Base-by-base conservation (phyloP, 2,113 vertebrate species). In the Cryptomyrus ogoouensis region DNA sequence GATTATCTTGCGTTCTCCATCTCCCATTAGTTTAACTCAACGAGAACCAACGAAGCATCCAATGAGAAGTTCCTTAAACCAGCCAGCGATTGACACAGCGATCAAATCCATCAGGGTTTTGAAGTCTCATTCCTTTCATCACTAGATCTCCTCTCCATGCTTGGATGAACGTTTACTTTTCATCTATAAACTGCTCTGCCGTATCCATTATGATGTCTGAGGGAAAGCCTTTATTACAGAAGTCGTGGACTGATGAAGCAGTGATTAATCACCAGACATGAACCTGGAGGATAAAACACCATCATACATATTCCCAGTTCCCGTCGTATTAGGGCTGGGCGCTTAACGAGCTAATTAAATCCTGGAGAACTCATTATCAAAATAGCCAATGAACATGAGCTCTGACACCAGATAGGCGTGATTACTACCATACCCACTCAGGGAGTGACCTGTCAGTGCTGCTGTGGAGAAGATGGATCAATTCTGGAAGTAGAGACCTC, bases 391-490 rank as follows among this genome's bases (percentile, higher is more conserved):
- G 77, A 93, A 88, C 88, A 90, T 53, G 86, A 70, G 84, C 50
- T 91, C 62, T 91, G 91, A 94, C 80, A 90, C 83, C 62, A 91
- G 90, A 93, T 91, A 35, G 89, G n/a, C 39, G 31, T 49, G 91
- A 91, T 93, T 91, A 77, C 88, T 89, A 5, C 89, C 89, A 3
- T 56, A 27, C 13, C 52, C 62, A 47, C 88, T 83, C 24, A 31
- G 53, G 47, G 21, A 52, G 50, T 42, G 24, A 88, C 46, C 62
- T 27, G 70, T 53, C 39, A 62, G 47, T 15, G 90, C 91, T 92
- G 90, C 93, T 89, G 35, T 92, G 92, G 90, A 91, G 90, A 92
- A 92, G n/a, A 90, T 90, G 50, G 80, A 91, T 46, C 17, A 70
- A 80, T 70, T 88, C 44, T 42, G 80, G 39, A 89, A 89, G 39